These are phyloP conservation scores for Setophaga coronata DNA, from an alignment of 2,113 vertebrate species.

Conservation along the genomic window DNA sequence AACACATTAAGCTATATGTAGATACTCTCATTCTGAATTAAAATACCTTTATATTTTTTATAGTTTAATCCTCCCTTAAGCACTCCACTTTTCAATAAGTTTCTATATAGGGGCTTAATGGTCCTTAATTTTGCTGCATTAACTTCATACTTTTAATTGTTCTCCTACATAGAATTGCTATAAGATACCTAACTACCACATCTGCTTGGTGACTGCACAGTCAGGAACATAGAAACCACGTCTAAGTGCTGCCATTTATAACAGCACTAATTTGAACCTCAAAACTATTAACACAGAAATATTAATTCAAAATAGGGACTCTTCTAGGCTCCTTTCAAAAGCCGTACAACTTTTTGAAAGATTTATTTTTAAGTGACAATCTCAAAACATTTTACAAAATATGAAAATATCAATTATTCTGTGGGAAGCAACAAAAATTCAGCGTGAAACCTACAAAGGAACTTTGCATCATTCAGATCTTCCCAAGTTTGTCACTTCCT, in stretches of 20 bases:
- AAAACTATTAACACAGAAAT: not conserved
- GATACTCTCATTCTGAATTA: not conserved
- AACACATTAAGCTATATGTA: constrained; percentile 2
- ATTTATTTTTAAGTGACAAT: not conserved
- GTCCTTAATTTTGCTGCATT: constrained; percentile 49
- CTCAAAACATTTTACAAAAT: not conserved
- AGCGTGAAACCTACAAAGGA: not conserved
- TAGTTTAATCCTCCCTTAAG: not conserved
- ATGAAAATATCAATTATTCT: not conserved
- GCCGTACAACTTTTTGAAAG: not conserved
- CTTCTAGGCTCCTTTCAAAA: not conserved
- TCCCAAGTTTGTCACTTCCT: not conserved
- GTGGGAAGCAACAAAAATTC: not conserved
- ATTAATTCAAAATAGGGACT: not conserved
- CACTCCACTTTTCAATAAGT: constrained; percentile 4
- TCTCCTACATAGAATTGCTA: constrained; percentile 8
- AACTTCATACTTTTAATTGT: constrained; percentile 12
- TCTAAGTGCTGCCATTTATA: constrained; percentile 41
- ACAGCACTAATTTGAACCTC: constrained; percentile 14
- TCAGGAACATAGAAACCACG: not conserved
- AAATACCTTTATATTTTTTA: constrained; percentile 23
- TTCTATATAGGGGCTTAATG: constrained; percentile 19
- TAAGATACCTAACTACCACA: not conserved
- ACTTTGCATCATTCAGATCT: not conserved
- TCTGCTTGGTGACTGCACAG: constrained; percentile 7